These are phyloP conservation scores for Erethizon dorsatum DNA, from an alignment of 2,797 vertebrate species.

Conservation along the genomic window DNA sequence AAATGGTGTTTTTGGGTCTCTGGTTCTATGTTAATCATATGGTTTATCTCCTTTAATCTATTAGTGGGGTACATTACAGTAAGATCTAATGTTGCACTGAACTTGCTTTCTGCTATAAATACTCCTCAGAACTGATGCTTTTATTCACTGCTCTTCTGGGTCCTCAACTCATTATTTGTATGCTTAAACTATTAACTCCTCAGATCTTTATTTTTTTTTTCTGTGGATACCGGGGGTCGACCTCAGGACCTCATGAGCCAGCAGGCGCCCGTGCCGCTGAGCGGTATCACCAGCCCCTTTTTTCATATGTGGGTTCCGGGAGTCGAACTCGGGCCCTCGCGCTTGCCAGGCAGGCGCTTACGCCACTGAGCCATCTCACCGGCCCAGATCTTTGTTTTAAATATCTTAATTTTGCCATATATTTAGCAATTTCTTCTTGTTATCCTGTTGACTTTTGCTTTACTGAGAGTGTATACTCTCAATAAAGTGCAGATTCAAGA, in stretches of 20 bases:
- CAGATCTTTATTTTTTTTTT: not conserved
- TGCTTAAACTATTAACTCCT: not conserved
- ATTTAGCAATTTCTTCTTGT: constrained; percentile 16
- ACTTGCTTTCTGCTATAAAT: not conserved
- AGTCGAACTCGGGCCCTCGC: too few species aligned
- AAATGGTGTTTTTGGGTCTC: not conserved
- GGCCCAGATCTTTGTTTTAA: not conserved
- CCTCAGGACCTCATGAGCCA: too few species aligned
- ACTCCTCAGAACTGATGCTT: not conserved
- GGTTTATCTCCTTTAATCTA: not conserved
- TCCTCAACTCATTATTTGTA: not conserved
- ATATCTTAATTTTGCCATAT: not conserved
- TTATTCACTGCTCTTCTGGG: not conserved
- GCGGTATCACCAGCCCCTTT: too few species aligned
- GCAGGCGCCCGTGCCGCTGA: too few species aligned
- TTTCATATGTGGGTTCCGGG: too few species aligned
- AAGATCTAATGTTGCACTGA: not conserved
- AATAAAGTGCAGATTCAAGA: not conserved
- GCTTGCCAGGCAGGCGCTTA: too few species aligned
- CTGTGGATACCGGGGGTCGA: too few species aligned
- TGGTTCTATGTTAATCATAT: not conserved
- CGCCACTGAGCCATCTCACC: too few species aligned
- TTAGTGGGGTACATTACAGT: not conserved
- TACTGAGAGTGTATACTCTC: not conserved
- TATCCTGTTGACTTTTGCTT: not conserved